Base-by-base conservation (phyloP, 2,797 vertebrate genomes). In the Pelochelys cantorii region DNA sequence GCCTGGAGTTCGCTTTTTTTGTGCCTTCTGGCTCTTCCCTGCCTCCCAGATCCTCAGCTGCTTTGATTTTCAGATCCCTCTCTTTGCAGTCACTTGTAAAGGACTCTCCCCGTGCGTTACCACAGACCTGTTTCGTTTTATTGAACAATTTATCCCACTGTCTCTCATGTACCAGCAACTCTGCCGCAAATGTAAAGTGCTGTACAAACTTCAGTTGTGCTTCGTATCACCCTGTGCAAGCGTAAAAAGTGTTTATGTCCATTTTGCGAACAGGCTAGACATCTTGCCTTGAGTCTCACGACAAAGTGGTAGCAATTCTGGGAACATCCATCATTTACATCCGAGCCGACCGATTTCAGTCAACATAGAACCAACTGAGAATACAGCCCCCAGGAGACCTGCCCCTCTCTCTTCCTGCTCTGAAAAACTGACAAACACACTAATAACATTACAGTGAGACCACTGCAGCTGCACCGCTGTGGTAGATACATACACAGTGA, bases 1-100 rank as follows among this genome's bases (percentile, higher is more conserved):
- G 92, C 95, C 92, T 84, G 48, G 85, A 31, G 31, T n/a, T n/a
- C n/a, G 60, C 5, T 62, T 17, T 59, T 96, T 96, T 94, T 95
- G 95, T 96, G 93, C 93, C 57, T 87, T 74, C 77, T 92, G 87
- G 94, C 29, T 31, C 29, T 17, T 18, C 65, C 65, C 65, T 18
- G n/a, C 31, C 65, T 68, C 65, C 65, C 65, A 20, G 65, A 18
- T 18, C 91, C 1, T 2, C 0, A 13, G 90, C 80, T 31, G 78
- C 87, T 94, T 86, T 86, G 59, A 3, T 31, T 85, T 82, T 87
- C 0, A 75, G 1, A 42, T 13, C 87, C 88, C 91, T 96, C 37
- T 29, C 78, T 6, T 54, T 84, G 3, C 23, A 82, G 31, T 34
- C 31, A 1, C 12, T 68, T 78, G 83, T 78, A 60, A 65, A 29